Base-by-base conservation (phyloP, 2,888 invertebrate genomes). In the Drosophila infuscata region DNA sequence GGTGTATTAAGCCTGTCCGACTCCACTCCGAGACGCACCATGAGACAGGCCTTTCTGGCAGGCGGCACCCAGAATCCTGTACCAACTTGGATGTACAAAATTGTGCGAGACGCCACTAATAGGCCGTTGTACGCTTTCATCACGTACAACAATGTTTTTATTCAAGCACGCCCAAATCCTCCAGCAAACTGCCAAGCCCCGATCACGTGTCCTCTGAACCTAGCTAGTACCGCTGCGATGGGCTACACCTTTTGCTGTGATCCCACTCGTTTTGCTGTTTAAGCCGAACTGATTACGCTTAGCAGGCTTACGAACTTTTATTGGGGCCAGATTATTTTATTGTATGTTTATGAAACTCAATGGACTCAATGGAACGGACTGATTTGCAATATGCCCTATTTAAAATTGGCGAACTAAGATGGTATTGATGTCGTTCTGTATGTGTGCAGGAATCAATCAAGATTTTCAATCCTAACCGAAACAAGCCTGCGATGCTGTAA, bases 81-180 rank as follows among this genome's bases (percentile, higher is more conserved):
- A 7, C 60, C 60, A 9, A 7, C 15, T 20, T 66, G 66, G 66
- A 60, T 35, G 30, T 66, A 60, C 12, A 66, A 60, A 25, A 6
- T 66, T 35, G 60, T 66, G 32, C 41, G 29, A 35, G 17, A 53
- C 12, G 32, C 12, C 9, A 35, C 59, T 30, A 30, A 32, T 32
- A 12, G 20, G 8, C 48, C 53, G 29, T 12, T 56, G 11, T 48
- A 56, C 17, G 68, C 41, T 5, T 61, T 74, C n/a, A 29, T 71
- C n/a, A 71, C 68, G 32, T 58, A 64, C 33, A 71, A 74, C 30
- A 74, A 71, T 46, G 49, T 54, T 6, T 68, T 36, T 43, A 61
- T 12, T 3, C 5, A 3, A 8, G 29, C 1, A 8, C 38, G 30
- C 12, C 73, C 69, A 6, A 4, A 3, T 0, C 9, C 33, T 20